Base-by-base conservation (phyloP, 2,797 vertebrate genomes). In the Heterohyrax brucei region DNA sequence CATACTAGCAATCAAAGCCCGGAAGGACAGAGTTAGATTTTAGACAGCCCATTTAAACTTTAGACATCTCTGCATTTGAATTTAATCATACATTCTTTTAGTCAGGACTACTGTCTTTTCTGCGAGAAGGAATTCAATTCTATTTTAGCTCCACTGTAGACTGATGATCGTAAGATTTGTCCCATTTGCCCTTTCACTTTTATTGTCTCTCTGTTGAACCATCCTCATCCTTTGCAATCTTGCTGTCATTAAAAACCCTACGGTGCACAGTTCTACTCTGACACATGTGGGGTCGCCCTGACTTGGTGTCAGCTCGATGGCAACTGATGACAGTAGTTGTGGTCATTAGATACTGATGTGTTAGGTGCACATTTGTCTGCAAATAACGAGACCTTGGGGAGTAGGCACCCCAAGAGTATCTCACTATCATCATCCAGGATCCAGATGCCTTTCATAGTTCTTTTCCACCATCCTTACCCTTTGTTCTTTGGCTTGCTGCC, bases 21-120 rank as follows among this genome's bases (percentile, higher is more conserved):
- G 64, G 85, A 73, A 91, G 86, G 90, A 87, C 82, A 92, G 75
- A 72, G 76, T 83, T 92, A 62, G n/a, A 83, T 78, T 89, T 78
- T n/a, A 50, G 75, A 72, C 16, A 39, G 76, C 79, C 78, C 30
- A 16, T 73, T 81, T 80, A 85, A 88, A 73, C 85, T 16, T 44
- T n/a, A 76, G 68, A 68, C 70, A 56, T 89, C 92, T 93, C 44
- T 81, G 56, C 50, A 39, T 76, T 94, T 84, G 80, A 92, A 93
- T 7, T 30, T 84, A 94, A 88, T 24, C 70, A 56, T 30, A 33
- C 30, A n/a, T 88, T 89, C 70, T 46, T 46, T 89, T 39, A 88
- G 79, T 86, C 44, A 39, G 79, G 62, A 77, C 44, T 39, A 75
- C 19, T 16, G 73, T 89, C 39, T 82, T 82, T 93, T 80, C 85